Evolutionary conservation across 1,140 invertebrate species (phyloP), one percentile per base, ranked within the genome.

Genomic region (Campoletis sonorensis): DNA sequence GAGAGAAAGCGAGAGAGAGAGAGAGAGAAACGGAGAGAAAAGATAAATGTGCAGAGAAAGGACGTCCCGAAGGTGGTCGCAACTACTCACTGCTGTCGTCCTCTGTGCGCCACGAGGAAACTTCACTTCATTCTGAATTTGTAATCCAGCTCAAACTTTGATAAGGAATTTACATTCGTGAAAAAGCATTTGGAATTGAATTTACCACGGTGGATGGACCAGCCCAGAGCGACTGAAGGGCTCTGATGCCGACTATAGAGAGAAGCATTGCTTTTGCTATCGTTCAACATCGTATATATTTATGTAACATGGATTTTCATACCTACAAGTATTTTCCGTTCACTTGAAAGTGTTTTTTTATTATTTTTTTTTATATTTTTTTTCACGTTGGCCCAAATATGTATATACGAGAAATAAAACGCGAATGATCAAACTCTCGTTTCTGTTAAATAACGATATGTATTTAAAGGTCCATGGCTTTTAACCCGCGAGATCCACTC

Each of bases 101-200:
- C 40, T 15, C 72, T 54, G 13, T 58, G 13, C 54, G 18, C 40
- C 21, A 49, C 27, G 61, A 58, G 77, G 82, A 87, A 89, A 88
- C 82, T 88, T 87, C 83, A 83, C 80, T 85, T 85, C 86, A 82
- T 86, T 84, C 82, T 85, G 86, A 90, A 89, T 89, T 89, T 87
- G 85, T 88, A 88, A 89, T 89, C 85, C 85, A 82, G 83, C 85
- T 83, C 83, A 79, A 82, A 89, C 85, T 88, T 87, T 86, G 85
- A 89, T 90, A 89, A 89, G 85, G 85, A 89, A 89, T 89, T 88
- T 88, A 88, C 89, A 88, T 90, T 89, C 83, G 86, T 88, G 87
- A 87, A 88, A 87, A 88, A 82, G 80, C 86, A 85, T 85, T 88
- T 80, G 83, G 81, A 82, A 89, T 86, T 86, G 81, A 82, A 89